phyloP scores from a whole-genome alignment of 2,888 invertebrate genomes.

The Petrophora chlorosata region DNA sequence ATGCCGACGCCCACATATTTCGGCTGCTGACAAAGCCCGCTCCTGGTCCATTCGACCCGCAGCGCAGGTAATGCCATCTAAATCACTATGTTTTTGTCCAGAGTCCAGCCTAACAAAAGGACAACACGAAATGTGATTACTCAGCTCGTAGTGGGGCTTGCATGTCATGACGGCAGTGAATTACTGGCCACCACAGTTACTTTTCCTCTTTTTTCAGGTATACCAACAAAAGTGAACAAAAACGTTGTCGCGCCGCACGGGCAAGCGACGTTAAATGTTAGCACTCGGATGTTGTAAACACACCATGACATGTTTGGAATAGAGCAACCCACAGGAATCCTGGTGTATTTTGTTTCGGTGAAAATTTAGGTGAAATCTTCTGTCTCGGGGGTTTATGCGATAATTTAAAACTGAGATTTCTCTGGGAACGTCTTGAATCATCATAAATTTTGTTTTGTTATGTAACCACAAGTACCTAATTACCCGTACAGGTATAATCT shows the following conservation, averaged over 20 bases:
- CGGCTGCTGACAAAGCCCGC: slow-evolving; percentile 8
- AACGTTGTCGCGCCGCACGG: slow-evolving; percentile 58
- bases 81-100: slow-evolving; percentile 62
- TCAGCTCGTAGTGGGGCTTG: slow-evolving; percentile 65
- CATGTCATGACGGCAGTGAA: slow-evolving; percentile 72
- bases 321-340: slow-evolving; percentile 39
- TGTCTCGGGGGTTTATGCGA: neutral
- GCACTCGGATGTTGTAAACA: slow-evolving; percentile 65
- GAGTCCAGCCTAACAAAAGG: slow-evolving; percentile 63
- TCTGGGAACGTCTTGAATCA: no score
- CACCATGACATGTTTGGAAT: slow-evolving; percentile 56
- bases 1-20: neutral
- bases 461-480: no score
- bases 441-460: no score
- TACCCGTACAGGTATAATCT: no score
- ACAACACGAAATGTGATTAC: slow-evolving; percentile 77
- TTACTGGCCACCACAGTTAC: slow-evolving; percentile 52
- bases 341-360: slow-evolving; percentile 16
- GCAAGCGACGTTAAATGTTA: slow-evolving; percentile 62
- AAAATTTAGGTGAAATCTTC: slow-evolving; percentile 12
- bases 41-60: slow-evolving; percentile 33
- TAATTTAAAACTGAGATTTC: no score
- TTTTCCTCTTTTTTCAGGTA: slow-evolving; percentile 56
- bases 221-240: slow-evolving; percentile 66
- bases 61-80: slow-evolving; percentile 53